phyloP scores from a whole-genome alignment of 2,797 vertebrate genomes.

The Sparidentex hasta region DNA sequence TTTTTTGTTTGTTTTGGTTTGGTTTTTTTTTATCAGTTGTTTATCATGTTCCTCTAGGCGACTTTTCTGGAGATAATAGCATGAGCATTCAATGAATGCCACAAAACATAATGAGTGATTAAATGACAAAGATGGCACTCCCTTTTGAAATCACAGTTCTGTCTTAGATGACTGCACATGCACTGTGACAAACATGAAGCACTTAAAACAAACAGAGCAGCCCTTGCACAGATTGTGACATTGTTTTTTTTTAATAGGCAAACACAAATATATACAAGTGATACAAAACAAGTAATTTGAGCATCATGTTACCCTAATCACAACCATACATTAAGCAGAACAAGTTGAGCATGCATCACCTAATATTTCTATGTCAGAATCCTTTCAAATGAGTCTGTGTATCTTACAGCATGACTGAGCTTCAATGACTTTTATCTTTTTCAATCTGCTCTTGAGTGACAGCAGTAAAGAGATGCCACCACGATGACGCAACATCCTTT shows the following conservation, averaged over 20 bases:
- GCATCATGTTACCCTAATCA: not conserved
- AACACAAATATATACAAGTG: slow-evolving; percentile 34
- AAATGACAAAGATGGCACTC: slow-evolving; percentile 19
- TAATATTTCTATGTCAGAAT: not conserved
- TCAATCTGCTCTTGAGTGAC: slow-evolving; percentile 7
- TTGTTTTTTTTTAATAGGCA: slow-evolving; percentile 30
- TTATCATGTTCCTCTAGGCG: not conserved
- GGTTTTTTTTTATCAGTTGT: not conserved
- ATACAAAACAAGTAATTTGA: slow-evolving; percentile 1
- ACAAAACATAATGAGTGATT: slow-evolving; percentile 13
- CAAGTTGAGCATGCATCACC: not conserved
- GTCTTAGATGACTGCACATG: slow-evolving; percentile 21
- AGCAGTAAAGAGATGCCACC: not conserved
- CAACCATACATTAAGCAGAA: slow-evolving; percentile 6
- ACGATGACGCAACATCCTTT: not conserved
- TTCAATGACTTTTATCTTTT: not conserved
- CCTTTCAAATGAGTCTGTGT: slow-evolving; percentile 1
- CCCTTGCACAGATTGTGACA: not conserved
- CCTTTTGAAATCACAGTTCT: not conserved
- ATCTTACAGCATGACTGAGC: not conserved
- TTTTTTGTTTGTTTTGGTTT: too few species aligned
- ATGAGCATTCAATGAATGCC: not conserved
- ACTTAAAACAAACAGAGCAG: slow-evolving; percentile 20
- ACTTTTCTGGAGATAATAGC: not conserved
- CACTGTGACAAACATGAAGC: not conserved